Evolutionary conservation across 2,888 invertebrate genomes (phyloP), one percentile per base, ranked within the genome.

Genomic region (Physocephala rufipes): DNA sequence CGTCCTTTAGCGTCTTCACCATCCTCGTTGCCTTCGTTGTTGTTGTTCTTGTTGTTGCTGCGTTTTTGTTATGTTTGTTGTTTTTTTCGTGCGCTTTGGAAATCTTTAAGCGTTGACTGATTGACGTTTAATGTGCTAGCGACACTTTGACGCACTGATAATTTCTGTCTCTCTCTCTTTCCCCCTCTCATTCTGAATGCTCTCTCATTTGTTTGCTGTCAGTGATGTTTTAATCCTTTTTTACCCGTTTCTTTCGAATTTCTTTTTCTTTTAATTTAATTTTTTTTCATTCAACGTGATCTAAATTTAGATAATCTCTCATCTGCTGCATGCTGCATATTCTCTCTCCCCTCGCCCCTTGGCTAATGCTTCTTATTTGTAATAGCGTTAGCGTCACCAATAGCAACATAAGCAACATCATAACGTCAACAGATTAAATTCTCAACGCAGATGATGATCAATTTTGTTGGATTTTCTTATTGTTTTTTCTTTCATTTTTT

Each of bases 171-270:
- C 5, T 7, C 36, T 36, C 36, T 36, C 36, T n/a, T n/a, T n/a
- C n/a, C n/a, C n/a, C n/a, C n/a, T n/a, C n/a, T n/a, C n/a, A n/a
- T n/a, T n/a, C n/a, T n/a, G n/a, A n/a, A n/a, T n/a, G n/a, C n/a
- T n/a, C n/a, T n/a, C n/a, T n/a, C n/a, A n/a, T n/a, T n/a, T n/a
- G n/a, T n/a, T n/a, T n/a, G n/a, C n/a, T 9, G 55, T 55, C n/a
- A 13, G 55, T 1, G 58, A 26, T 12, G 58, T 58, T 49, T 26
- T 58, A 58, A 58, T 58, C 58, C 58, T 58, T 58, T 58, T 49
- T 5, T n/a, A 5, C 15, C 49, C 49, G 15, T 49, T 19, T 15
- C 16, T 49, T 58, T 58, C 26, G 15, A 15, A 26, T 26, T 55
- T 21, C 13, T 12, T 55, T 55, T 24, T 19, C 55, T n/a, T 21